Base-by-base conservation (phyloP, 2,888 invertebrate species). In the Scaptodrosophila latifasciaeformis region DNA sequence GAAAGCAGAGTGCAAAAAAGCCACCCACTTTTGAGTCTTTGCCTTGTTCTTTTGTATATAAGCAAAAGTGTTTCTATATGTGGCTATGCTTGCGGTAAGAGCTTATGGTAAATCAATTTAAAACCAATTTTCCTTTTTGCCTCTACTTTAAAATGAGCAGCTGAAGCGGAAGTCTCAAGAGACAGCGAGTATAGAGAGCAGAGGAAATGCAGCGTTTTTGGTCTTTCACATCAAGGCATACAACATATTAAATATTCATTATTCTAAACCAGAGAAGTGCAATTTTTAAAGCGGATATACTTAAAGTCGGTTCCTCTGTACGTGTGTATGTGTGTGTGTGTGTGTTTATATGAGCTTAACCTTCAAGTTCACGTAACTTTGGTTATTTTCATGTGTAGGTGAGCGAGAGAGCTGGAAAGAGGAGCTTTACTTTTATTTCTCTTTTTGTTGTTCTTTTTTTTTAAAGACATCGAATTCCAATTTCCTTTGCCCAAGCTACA, bases 81-180 rank as follows among this genome's bases (percentile, higher is more conserved):
- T 46, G 27, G 10, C 10, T 24, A 3, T 40, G 40, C 51, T 42
- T 44, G 21, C 57, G 35, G 45, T 24, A 21, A 45, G 21, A 54
- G 61, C 74, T 79, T 69, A 76, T 79, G 70, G 64, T 76, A 76
- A 76, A 76, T 76, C 79, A 79, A 76, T 76, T 76, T 76, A 76
- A 76, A 76, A 79, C 74, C 79, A 76, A 76, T 76, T 76, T 79
- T 70, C 62, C 54, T 63, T n/a, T n/a, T n/a, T 59, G 35, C 58
- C 51, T 56, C 47, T 47, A 46, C 54, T 62, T 45, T 44, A 39
- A 39, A 59, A 61, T 51, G 49, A 62, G 21, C 19, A 21, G 40
- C 31, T 10, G 10, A 31, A 4, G 9, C 12, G 6, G 3, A 31
- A n/a, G 31, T 4, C 12, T 31, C 12, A 4, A 31, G 12, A 4